Evolutionary conservation across 2,797 vertebrate genomes (phyloP).

Genomic region (Gallinago stenura): DNA sequence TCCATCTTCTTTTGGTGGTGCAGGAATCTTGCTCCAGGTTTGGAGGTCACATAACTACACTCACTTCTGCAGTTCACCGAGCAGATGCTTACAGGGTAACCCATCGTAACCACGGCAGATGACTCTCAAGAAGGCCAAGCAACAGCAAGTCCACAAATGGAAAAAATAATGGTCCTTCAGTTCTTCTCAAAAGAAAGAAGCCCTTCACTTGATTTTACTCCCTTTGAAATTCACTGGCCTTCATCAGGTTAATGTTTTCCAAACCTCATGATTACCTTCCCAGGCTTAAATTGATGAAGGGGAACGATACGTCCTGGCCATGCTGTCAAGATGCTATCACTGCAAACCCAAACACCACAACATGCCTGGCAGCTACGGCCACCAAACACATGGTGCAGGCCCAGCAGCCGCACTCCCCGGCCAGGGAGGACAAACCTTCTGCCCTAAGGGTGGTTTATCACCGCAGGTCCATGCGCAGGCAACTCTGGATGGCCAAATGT

Average conservation of each 20-base stretch:
- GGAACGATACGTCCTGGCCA: background rate
- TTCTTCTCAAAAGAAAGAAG: background rate
- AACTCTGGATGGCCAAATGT: background rate
- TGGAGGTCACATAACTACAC: background rate
- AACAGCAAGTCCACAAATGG: background rate
- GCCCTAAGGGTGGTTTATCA: background rate
- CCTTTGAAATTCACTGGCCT: background rate
- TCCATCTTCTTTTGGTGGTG: background rate
- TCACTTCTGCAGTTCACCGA: background rate
- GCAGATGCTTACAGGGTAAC: background rate
- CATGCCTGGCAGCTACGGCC: rapidly evolving
- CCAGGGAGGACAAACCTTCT: background rate
- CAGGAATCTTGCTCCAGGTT: background rate
- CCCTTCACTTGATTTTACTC: background rate
- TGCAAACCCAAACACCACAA: background rate
- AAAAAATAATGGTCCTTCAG: background rate
- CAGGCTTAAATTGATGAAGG: background rate
- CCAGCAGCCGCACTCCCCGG: background rate
- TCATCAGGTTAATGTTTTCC: slow-evolving; percentile 46
- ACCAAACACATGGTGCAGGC: rapidly evolving
- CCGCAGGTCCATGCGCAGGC: rapidly evolving
- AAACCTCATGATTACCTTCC: background rate
- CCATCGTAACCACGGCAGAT: rapidly evolving
- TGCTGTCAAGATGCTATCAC: background rate
- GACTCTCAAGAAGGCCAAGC: background rate